phyloP scores from a whole-genome alignment of 1,140 invertebrate genomes.

The Atopsyche davidsoni region DNA sequence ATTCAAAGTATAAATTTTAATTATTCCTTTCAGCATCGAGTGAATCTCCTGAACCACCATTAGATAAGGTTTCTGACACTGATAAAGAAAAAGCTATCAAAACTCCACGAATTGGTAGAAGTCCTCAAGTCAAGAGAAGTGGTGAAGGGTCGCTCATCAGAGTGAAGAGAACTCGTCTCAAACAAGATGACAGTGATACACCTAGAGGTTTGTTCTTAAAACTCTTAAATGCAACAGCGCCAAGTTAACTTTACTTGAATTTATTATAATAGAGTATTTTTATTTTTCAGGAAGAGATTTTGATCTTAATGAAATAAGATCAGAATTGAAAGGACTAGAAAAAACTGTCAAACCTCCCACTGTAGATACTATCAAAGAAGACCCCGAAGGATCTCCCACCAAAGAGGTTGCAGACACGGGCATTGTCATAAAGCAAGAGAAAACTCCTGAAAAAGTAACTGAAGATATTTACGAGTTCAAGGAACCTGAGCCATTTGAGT shows the following conservation, averaged over 20 bases:
- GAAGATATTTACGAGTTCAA: conserved; percentile 85
- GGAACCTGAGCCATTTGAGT: conserved; percentile 80
- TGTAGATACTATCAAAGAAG: conserved; percentile 39
- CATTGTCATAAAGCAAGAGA: conserved; percentile 31
- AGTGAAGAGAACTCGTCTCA: conserved; percentile 23
- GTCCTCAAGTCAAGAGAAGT: conserved; percentile 22
- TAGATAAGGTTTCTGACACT: conserved; percentile 3
- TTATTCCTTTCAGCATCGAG: not conserved
- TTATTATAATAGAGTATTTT: too few relatives aligned
- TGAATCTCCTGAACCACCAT: not conserved
- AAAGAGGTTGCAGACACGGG: conserved; percentile 35
- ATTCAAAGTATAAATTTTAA: not conserved
- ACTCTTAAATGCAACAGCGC: too few relatives aligned
- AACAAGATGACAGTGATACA: conserved; percentile 24
- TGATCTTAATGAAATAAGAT: conserved; percentile 76
- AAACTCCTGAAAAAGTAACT: conserved; percentile 43
- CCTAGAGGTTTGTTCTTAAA: conserved; percentile 24
- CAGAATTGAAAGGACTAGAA: conserved; percentile 73
- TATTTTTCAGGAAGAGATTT: conserved; percentile 62
- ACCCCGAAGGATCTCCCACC: conserved; percentile 34
- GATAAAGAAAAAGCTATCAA: conserved; percentile 22
- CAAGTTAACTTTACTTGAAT: too few relatives aligned
- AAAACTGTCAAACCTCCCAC: conserved; percentile 45
- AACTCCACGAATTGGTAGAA: conserved; percentile 14
- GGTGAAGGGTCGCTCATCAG: conserved; percentile 20